phyloP scores from a whole-genome alignment of 2,888 invertebrate genomes.

The Ischnus inquisitorius region DNA sequence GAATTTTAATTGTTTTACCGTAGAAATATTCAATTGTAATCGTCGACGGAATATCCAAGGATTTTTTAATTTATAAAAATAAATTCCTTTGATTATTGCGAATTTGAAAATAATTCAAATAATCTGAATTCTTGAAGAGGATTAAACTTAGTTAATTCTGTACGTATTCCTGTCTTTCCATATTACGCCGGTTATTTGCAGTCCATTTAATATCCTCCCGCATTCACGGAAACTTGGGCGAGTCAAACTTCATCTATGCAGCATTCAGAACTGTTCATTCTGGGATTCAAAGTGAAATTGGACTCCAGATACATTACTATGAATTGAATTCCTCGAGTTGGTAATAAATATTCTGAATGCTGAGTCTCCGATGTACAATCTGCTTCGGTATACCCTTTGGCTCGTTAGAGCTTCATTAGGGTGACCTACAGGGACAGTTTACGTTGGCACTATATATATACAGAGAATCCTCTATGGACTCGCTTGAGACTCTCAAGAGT shows the following conservation, averaged over 20 bases:
- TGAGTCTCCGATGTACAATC: not conserved
- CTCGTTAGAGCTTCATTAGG: constrained; percentile 63
- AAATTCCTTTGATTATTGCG: too few species aligned
- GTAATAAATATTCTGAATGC: constrained; percentile 15
- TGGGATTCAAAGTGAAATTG: not conserved
- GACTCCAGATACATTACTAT: not conserved
- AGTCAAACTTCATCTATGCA: not conserved
- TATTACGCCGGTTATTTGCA: not conserved
- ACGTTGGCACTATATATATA: constrained; percentile 18
- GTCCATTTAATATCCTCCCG: not conserved
- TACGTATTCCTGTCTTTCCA: not conserved
- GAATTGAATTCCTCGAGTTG: not conserved
- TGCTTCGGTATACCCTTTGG: constrained; percentile 38
- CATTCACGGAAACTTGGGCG: not conserved
- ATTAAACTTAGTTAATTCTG: not conserved
- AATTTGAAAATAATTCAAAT: not conserved
- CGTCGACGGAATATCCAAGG: not conserved
- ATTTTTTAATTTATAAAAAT: too few species aligned
- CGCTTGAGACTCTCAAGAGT: not conserved
- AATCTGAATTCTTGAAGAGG: not conserved
- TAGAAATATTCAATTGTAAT: not conserved
- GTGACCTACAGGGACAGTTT: constrained; percentile 47
- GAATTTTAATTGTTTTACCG: not conserved
- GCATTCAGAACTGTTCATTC: not conserved
- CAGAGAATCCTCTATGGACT: constrained; percentile 33